Percentiles rank a stretch among this genome's conserved stretches.
phyloP scores from a whole-genome alignment of 2,888 invertebrate species.

The Brachyptera putata region DNA sequence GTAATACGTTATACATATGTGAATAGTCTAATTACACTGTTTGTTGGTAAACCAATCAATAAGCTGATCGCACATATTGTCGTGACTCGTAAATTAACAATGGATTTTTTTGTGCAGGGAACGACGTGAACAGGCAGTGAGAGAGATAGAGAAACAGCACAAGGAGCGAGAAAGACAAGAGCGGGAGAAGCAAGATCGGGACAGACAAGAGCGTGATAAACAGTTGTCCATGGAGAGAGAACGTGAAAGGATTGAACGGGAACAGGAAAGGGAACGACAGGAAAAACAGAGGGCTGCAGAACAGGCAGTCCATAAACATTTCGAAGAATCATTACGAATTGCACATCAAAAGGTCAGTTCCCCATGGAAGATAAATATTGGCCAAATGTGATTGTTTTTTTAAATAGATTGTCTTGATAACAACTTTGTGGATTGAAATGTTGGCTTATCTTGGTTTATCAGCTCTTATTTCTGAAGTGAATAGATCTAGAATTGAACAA shows the following conservation, averaged over 20 bases:
- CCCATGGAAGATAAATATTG: too few species aligned
- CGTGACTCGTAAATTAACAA: too few species aligned
- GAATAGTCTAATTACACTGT: too few species aligned
- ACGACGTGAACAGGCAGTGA: constrained; percentile 64
- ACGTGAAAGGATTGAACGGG: constrained; percentile 43
- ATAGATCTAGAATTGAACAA: too few species aligned
- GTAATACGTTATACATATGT: too few species aligned
- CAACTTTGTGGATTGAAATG: too few species aligned
- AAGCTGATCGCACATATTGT: too few species aligned
- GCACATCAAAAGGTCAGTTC: constrained; percentile 69
- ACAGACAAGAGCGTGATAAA: constrained; percentile 44
- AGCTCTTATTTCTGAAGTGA: too few species aligned
- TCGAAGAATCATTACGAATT: constrained; percentile 78
- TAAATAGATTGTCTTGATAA: neutral
- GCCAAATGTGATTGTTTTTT: neutral
- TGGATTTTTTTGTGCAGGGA: constrained; percentile 44
- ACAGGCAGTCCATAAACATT: constrained; percentile 79
- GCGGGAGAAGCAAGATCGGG: constrained; percentile 50
- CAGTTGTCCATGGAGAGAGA: constrained; percentile 37
- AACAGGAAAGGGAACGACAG: constrained; percentile 58
- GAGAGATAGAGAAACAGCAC: constrained; percentile 59
- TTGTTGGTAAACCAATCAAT: too few species aligned
- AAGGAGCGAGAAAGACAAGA: constrained; percentile 46
- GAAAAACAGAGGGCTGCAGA: constrained; percentile 52
- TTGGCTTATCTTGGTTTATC: too few species aligned